Evolutionary conservation across 2,797 vertebrate species (phyloP).

Genomic region (Cygnus olor): DNA sequence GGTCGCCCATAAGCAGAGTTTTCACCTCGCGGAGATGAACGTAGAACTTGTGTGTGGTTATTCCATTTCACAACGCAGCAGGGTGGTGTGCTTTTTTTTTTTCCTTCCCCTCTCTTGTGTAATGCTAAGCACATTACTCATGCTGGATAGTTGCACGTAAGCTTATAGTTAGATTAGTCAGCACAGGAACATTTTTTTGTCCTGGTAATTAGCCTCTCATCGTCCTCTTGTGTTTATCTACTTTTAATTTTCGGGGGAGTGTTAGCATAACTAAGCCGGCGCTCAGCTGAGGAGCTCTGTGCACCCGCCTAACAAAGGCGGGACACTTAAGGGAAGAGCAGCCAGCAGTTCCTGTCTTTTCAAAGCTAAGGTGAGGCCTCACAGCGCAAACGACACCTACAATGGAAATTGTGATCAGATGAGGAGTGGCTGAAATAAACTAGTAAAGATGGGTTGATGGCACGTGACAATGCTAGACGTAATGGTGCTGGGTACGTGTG

Average conservation of each 20-base stretch:
- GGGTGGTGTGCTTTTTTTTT: not conserved
- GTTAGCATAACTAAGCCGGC: not conserved
- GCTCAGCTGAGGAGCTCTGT: not conserved
- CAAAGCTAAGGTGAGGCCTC: not conserved
- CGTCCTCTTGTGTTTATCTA: not conserved
- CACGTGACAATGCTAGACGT: not conserved
- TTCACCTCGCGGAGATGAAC: no score
- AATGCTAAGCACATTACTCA: not conserved
- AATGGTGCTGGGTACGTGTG: not conserved
- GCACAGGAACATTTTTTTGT: not conserved
- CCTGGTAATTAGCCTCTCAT: conserved; percentile 1
- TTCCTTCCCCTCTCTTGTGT: not conserved
- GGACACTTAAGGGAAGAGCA: not conserved
- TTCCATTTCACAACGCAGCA: not conserved
- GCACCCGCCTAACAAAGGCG: not conserved
- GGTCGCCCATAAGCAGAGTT: no score
- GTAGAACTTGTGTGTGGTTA: no score
- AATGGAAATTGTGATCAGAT: not conserved
- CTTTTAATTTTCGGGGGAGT: not conserved
- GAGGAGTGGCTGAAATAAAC: not conserved
- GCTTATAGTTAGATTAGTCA: not conserved
- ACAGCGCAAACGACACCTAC: not conserved
- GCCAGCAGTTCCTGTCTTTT: not conserved
- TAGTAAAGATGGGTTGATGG: not conserved
- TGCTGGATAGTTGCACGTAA: not conserved